Percentiles rank a stretch among this genome's conserved stretches.
These are phyloP conservation scores for Galeopsomyia nigrocyanea DNA, from an alignment of 2,888 invertebrate genomes.

Conservation along the genomic window DNA sequence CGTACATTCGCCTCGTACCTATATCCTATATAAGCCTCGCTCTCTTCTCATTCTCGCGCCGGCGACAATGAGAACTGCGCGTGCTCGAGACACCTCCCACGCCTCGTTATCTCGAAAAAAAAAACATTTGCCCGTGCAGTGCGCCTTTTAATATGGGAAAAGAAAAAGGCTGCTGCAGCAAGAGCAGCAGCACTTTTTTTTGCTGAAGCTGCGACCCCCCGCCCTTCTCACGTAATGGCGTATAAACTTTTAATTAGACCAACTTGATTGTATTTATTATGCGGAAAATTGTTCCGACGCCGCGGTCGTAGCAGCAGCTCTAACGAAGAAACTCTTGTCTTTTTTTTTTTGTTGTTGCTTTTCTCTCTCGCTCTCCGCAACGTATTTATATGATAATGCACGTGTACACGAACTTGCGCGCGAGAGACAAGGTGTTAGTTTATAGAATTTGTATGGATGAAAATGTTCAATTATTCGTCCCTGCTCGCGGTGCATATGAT, in stretches of 20 bases:
- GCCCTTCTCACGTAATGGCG: slow-evolving; percentile 13
- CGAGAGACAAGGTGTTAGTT: slow-evolving; percentile 26
- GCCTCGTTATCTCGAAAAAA: slow-evolving; percentile 46
- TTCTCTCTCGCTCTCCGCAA: slow-evolving; percentile 35
- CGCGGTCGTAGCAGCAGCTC: background rate
- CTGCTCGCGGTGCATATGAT: slow-evolving; percentile 15
- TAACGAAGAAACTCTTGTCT: slow-evolving; percentile 39
- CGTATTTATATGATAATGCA: slow-evolving; percentile 42
- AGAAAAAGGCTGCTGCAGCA: slow-evolving; percentile 16
- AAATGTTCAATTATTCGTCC: slow-evolving; percentile 17
- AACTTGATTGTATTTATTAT: slow-evolving; percentile 39
- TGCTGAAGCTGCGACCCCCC: slow-evolving; percentile 24
- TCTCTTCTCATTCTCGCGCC: slow-evolving; percentile 40
- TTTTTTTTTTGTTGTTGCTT: slow-evolving; percentile 18
- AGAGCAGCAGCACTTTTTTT: slow-evolving; percentile 22
- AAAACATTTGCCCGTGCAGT: slow-evolving; percentile 41
- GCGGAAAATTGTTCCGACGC: slow-evolving; percentile 26
- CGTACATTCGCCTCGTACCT: too few relatives aligned
- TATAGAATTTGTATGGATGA: slow-evolving; percentile 40
- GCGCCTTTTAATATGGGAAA: slow-evolving; percentile 35
- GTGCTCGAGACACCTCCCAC: slow-evolving; percentile 33
- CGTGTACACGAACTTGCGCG: background rate
- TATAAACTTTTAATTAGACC: slow-evolving; percentile 45
- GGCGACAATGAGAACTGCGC: slow-evolving; percentile 33
- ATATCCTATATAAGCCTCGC: too few relatives aligned